Base-by-base conservation (phyloP, 2,888 invertebrate species). In the Acanthosepion pharaonis region DNA sequence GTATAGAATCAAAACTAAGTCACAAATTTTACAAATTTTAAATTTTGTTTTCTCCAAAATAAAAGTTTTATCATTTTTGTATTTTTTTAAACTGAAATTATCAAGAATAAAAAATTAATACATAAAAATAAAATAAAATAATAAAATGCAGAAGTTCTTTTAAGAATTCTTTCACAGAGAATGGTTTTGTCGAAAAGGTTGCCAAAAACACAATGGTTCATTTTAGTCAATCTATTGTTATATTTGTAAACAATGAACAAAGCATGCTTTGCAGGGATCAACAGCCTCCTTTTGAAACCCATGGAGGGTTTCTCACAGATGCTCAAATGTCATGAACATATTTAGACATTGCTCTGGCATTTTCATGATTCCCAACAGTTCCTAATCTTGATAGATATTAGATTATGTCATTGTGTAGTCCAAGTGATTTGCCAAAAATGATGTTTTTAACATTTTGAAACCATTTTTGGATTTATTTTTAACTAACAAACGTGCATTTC, bases 351-450 rank as follows among this genome's bases (percentile, higher is more conserved):
- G n/a, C n/a, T 11, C 28, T 78, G 78, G n/a, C 78, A 78, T 78
- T 78, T n/a, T 78, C 78, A n/a, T n/a, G 78, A 78, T 78, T 78
- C 78, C 78, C n/a, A n/a, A 9, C 78, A 78, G n/a, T 78, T 78
- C 78, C n/a, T 9, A 15, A 78, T 78, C 28, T 28, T 18, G 3
- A n/a, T n/a, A 78, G 78, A 59, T 59, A 59, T 59, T 20, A 25
- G 20, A 78, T 78, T 64, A 64, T 64, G 28, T 25, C 64, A 78
- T 78, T n/a, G n/a, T 78, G 78, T 9, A 78, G 78, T 78, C 64
- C 9, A 25, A 64, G 25, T 28, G 64, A 25, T 64, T 78, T 78
- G n/a, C 28, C n/a, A 78, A 28, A 78, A 78, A 78, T 28, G n/a
- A 78, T n/a, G 78, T n/a, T 28, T 78, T 28, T 78, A 9, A 28